These are phyloP conservation scores for Cheilosia urbana DNA, from an alignment of 2,888 invertebrate species.

Conservation along the genomic window DNA sequence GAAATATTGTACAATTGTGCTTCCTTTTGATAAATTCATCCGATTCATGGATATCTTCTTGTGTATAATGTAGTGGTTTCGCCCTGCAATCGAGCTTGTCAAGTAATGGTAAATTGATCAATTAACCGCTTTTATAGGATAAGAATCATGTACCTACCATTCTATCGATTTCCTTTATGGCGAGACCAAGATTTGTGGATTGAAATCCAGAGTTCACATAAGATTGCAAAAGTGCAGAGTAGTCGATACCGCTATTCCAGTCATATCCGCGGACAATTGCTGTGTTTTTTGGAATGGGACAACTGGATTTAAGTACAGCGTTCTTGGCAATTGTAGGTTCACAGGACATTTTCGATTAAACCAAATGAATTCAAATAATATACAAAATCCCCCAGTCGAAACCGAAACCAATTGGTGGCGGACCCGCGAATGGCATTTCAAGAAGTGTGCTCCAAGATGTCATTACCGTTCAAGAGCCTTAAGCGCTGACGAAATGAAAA, in stretches of 20 bases:
- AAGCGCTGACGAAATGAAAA: background rate
- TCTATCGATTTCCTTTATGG: conserved; percentile 95
- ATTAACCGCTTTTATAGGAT: no score
- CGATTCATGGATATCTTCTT: conserved; percentile 88
- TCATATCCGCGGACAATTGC: conserved; percentile 94
- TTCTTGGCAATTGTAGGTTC: conserved; percentile 86
- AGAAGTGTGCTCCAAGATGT: background rate
- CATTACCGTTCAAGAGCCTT: background rate
- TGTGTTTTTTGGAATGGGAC: conserved; percentile 87
- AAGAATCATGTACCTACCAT: conserved; percentile 90
- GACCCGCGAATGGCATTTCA: background rate
- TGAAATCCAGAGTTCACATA: conserved; percentile 96
- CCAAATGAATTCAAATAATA: background rate
- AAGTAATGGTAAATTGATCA: background rate
- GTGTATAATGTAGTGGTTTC: conserved; percentile 88
- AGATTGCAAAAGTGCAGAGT: conserved; percentile 91
- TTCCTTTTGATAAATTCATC: conserved; percentile 92
- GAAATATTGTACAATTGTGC: conserved; percentile 95
- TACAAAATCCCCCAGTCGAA: background rate
- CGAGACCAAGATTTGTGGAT: conserved; percentile 96
- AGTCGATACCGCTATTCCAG: conserved; percentile 95
- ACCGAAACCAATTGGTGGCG: conserved; percentile 39
- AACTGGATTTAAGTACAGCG: conserved; percentile 89
- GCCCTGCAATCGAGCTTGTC: conserved; percentile 88
- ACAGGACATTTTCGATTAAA: conserved; percentile 77